Evolutionary conservation across 2,888 invertebrate species (phyloP), one percentile per base, ranked within the genome.

Genomic region (Autographa pulchrina): DNA sequence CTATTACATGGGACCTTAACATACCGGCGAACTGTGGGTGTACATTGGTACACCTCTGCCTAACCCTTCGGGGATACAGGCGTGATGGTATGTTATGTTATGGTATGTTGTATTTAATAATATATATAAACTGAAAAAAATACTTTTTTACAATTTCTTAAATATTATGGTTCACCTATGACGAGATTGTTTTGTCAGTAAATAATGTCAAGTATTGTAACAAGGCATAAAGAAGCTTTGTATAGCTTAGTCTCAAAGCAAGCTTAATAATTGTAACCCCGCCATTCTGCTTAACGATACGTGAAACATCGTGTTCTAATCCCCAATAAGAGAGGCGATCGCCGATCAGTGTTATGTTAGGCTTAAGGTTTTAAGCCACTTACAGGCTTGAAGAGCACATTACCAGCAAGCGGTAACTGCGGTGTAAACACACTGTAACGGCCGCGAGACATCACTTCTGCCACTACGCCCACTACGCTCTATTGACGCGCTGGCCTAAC

Each of bases 401-500:
- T 78, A 83, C 79, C 81, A 68, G 82, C 80, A 80, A 86, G 81
- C 70, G 75, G 80, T 83, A 82, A 86, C 83, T 77, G 82, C 79
- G 77, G 78, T 87, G 88, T 88, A 86, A 85, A 87, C 87, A 86
- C 83, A 70, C 60, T 69, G 78, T 75, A 74, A 82, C 77, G 71
- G 69, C 70, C 82, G 78, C 77, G 78, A 78, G 82, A 81, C 84
- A 77, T 78, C 85, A 81, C 79, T 73, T 72, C 65, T 70, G 72
- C 78, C 74, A 76, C 77, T 82, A 80, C 82, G 82, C 78, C 78
- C 74, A 75, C 77, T 82, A 80, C 82, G 82, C 78, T 84, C 86
- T 85, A 86, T 87, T 84, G 87, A 85, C 86, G 80, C 82, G 73
- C 74, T 88, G 88, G 88, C 86, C 77, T 75, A 75, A 77, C 72